Evolutionary conservation across 2,113 vertebrate genomes (phyloP), one percentile per base, ranked within the genome.

Genomic region (Athene cunicularia): DNA sequence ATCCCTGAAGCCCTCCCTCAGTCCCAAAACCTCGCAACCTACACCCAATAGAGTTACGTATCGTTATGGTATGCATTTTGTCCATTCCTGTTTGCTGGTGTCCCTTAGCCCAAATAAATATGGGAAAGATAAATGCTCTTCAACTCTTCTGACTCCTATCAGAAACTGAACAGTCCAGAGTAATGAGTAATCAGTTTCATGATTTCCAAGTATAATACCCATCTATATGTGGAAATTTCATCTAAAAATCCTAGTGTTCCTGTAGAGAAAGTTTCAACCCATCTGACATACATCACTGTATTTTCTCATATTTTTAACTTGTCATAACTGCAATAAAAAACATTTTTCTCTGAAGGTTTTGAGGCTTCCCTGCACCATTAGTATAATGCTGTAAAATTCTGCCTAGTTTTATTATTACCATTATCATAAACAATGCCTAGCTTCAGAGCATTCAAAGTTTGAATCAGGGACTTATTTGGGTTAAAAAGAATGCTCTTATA

Each of bases 301-400:
- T 87, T 89, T 95, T 85, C n/a, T 80, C 35, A 63, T 92, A 59
- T 79, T 18, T 94, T 94, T 77, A 96, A 63, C 13, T n/a, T 96
- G 86, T 84, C 89, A 74, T 77, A 92, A 89, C 64, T 62, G 41
- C 60, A 93, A 84, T 74, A 95, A 94, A 83, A 92, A 67, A 0
- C 14, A 85, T 30, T 84, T 91, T 95, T 91, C 60, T 79, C 43
- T 79, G 60, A 49, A 84, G 70, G 12, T 67, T 89, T 93, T 21
- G 27, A 89, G 73, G 33, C 21, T 91, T 93, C 41, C 50, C 66
- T 81, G 43, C 28, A 73, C 47, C 35, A 67, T 87, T 87, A 81
- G 8, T 71, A 68, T 74, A 77, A 74, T 63, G 67, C 23, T 81
- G 32, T 80, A 96, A 89, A 94, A 91, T 14, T 66, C 74, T 47